Evolutionary conservation across 2,797 vertebrate genomes (phyloP), one percentile per base, ranked within the genome.

Genomic region (Apodemus agrarius): DNA sequence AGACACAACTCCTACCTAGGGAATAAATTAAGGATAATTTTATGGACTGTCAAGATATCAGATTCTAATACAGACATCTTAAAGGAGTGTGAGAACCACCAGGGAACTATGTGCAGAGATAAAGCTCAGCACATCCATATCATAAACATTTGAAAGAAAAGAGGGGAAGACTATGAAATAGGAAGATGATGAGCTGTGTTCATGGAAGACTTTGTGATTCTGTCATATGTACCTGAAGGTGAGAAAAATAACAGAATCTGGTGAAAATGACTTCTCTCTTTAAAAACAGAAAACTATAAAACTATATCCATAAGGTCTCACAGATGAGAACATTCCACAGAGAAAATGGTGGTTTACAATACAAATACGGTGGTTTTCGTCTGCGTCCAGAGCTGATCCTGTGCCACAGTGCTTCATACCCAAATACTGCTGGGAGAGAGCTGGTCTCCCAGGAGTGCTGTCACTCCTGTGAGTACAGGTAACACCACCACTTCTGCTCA

Each of bases 21-120:
- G 46, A 97, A 65, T 93, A 92, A 78, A 93, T 79, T 91, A 95
- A 69, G 90, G 40, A 83, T 90, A 75, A 96, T 75, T 91, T 83
- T 67, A 75, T 49, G 40, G 40, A 83, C 69, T 46, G 21, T 93
- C 76, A 93, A 91, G 52, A 84, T 52, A 76, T 21, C 63, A 74
- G 63, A 89, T 89, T 85, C 65, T 43, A 81, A 87, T 87, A 49
- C 9, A 83, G 59, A 79, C 79, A 89, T 81, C 21, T 81, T 96
- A 67, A 90, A 94, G 17, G 34, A 90, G 29, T 40, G 57, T 65
- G 78, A 95, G 91, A 91, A 95, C 6, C 74, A 52, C 24, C 69
- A n/a, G 82, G 49, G 40, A 84, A 76, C 11, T n/a, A 46, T 31
- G n/a, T 49, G 89, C 61, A 81, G 29, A 93, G 93, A 93, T 87